Evolutionary conservation across 2,888 invertebrate species (phyloP).

Genomic region (Drosophila fungiperda): DNA sequence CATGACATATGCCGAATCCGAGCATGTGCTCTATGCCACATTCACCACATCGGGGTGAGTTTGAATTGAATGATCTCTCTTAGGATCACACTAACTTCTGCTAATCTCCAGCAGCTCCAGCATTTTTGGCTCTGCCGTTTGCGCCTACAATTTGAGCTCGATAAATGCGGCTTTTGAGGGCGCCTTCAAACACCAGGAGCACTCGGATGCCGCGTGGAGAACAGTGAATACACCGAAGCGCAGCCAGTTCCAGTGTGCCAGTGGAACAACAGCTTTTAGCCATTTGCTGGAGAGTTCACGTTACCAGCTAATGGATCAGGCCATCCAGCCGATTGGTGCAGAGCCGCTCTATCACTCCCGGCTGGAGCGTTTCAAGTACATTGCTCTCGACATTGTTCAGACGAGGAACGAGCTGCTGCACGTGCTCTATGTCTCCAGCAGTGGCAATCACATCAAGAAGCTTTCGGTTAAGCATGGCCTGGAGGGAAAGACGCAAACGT

Average conservation of each 20-base stretch:
- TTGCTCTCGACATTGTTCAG: constrained; percentile 91
- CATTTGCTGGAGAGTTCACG: constrained; percentile 88
- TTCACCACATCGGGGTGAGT: constrained; percentile 92
- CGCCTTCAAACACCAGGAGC: constrained; percentile 93
- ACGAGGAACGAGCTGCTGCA: constrained; percentile 90
- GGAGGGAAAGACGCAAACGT: constrained; percentile 88
- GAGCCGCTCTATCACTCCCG: constrained; percentile 89
- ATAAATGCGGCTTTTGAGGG: constrained; percentile 93
- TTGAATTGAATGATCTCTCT: background rate
- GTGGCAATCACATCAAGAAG: constrained; percentile 91
- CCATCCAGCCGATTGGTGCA: constrained; percentile 91
- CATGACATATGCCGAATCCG: constrained; percentile 91
- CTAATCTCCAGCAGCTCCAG: constrained; percentile 88
- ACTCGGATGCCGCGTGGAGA: constrained; percentile 92
- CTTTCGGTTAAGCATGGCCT: constrained; percentile 88
- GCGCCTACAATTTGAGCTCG: constrained; percentile 94
- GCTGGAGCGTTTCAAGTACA: constrained; percentile 90
- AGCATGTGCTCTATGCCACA: constrained; percentile 92
- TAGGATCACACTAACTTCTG: background rate
- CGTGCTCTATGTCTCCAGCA: constrained; percentile 93
- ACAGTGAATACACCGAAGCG: constrained; percentile 87
- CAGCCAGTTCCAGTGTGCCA: constrained; percentile 88
- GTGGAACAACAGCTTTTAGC: constrained; percentile 83
- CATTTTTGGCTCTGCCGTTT: constrained; percentile 96
- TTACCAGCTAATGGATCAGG: constrained; percentile 95